Percentiles rank a stretch among this genome's conserved stretches.
Evolutionary conservation across 2,888 invertebrate species (phyloP).

Genomic region (Mimachlamys varia): DNA sequence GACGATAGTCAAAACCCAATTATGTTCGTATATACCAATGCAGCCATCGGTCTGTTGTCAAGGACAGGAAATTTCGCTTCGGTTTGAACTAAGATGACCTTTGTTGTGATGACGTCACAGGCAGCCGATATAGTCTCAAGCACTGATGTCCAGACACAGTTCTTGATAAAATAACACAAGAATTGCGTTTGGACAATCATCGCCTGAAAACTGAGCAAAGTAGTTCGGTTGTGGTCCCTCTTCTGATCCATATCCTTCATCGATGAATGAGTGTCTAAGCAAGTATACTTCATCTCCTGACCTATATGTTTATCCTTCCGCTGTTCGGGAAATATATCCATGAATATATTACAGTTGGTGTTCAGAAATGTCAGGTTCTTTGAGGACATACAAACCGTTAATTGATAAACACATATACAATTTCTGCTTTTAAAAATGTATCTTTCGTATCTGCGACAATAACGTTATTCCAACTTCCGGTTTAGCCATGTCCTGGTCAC

Average conservation of each 20-base stretch:
- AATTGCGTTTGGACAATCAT: slow-evolving; percentile 88
- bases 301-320: slow-evolving; percentile 16
- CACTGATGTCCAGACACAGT: slow-evolving; percentile 87
- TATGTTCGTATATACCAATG: not conserved
- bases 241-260: not conserved
- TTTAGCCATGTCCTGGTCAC: not conserved
- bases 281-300: not conserved
- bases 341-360: not conserved
- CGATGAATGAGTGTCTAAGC: not conserved
- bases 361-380: not conserved
- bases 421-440: not conserved
- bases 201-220: slow-evolving; percentile 77
- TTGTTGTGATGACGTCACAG: slow-evolving; percentile 6
- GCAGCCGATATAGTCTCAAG: slow-evolving; percentile 66
- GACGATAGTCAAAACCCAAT: too few species aligned
- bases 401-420: not conserved
- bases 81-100: not conserved
- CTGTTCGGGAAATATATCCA: slow-evolving; percentile 22
- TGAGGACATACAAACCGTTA: not conserved
- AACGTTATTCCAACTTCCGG: not conserved
- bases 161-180: slow-evolving; percentile 85
- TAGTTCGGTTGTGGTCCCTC: not conserved
- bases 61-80: not conserved
- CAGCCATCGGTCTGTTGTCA: not conserved
- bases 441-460: not conserved